Conservation (phyloP, 1,140 invertebrate species). For the Halictus rubicundus region DNA sequence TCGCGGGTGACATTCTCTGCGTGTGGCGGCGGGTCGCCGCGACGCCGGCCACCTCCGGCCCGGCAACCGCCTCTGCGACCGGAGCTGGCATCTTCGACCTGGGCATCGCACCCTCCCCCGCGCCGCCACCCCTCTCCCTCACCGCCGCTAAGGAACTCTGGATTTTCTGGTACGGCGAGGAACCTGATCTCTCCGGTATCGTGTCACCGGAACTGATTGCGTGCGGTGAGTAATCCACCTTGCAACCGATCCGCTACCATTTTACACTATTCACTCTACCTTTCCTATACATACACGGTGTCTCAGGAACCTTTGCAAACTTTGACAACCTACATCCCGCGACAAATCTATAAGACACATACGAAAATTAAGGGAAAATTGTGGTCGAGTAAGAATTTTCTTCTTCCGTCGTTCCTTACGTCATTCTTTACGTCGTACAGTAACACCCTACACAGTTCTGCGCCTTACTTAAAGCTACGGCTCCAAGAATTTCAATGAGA, state of each 20-base stretch:
- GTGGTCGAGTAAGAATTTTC: no score
- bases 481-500: no score
- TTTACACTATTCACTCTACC: background rate
- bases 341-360: no score
- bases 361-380: no score
- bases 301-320: no score
- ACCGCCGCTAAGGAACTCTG: conserved; percentile 95
- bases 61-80: conserved; percentile 79
- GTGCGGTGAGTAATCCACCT: conserved; percentile 83
- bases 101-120: conserved; percentile 80
- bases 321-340: no score
- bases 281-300: no score
- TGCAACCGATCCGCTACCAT: background rate
- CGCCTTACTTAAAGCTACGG: no score
- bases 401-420: no score
- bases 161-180: conserved; percentile 99
- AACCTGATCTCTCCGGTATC: conserved; percentile 92
- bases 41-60: conserved; percentile 74
- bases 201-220: conserved; percentile 90
- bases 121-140: conserved; percentile 86
- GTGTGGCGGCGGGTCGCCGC: conserved; percentile 94
- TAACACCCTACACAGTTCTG: no score
- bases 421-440: no score
- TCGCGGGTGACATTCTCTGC: conserved; percentile 96
- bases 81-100: conserved; percentile 83